Percentiles rank a stretch among this genome's conserved stretches.
Conservation (phyloP, 1,140 invertebrate genomes). For the Bombyx mandarina region DNA sequence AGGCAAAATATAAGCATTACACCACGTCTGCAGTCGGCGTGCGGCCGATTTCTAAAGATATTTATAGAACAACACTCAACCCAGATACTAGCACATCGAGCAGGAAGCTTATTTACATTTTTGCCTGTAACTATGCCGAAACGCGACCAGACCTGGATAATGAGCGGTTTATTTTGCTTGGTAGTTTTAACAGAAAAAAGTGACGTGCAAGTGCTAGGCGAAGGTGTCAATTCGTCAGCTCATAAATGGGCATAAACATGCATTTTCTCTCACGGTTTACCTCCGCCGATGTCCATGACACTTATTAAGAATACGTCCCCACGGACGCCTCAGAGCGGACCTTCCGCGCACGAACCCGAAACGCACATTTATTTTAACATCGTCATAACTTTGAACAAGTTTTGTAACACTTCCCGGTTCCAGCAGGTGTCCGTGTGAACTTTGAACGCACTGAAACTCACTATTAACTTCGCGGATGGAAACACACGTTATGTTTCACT, state of each 20-base stretch:
- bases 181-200: conserved; percentile 14
- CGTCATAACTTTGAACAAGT: conserved; percentile 37
- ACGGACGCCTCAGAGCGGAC: conserved; percentile 48
- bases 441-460: conserved; percentile 51
- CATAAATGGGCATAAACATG: conserved; percentile 36
- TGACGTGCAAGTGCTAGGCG: conserved; percentile 47
- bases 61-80: conserved; percentile 50
- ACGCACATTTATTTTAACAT: conserved; percentile 53
- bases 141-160: conserved; percentile 10
- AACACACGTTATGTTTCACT: conserved; percentile 45
- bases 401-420: conserved; percentile 40
- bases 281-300: conserved; percentile 64
- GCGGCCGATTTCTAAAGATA: conserved; percentile 36
- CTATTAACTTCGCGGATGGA: conserved; percentile 21
- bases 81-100: conserved; percentile 12
- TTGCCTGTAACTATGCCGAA: conserved; percentile 10
- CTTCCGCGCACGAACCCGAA: conserved; percentile 39
- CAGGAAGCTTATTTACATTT: conserved; percentile 8
- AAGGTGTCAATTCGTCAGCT: conserved; percentile 30
- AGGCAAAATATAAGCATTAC: conserved; percentile 5
- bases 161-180: conserved; percentile 11
- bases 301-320: conserved; percentile 35
- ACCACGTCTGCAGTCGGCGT: conserved; percentile 5
- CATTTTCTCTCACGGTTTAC: conserved; percentile 51
- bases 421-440: conserved; percentile 31